Percentiles rank a stretch among this genome's conserved stretches.
phyloP scores from a whole-genome alignment of 2,113 vertebrate genomes.

The Podarcis cretensis region DNA sequence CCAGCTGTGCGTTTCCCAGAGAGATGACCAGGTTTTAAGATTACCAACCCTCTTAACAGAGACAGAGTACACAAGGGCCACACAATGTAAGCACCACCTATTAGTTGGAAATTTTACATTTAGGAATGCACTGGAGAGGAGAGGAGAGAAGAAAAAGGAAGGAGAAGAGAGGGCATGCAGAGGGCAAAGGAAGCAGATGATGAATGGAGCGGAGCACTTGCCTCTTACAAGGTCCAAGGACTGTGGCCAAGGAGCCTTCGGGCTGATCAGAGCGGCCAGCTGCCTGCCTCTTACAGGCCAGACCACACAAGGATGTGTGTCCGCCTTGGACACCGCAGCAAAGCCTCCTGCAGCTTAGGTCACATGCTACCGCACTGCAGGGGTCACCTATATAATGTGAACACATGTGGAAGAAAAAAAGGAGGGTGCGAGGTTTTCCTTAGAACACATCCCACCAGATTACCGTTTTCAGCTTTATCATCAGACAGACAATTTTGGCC shows the following conservation, averaged over 20 bases:
- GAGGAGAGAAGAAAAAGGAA: constrained; percentile 1
- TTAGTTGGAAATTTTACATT: background rate
- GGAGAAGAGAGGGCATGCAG: background rate
- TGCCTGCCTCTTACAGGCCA: constrained; percentile 94
- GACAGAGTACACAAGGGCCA: background rate
- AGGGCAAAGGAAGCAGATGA: constrained; percentile 58
- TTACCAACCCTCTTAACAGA: background rate
- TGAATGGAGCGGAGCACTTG: constrained; percentile 78
- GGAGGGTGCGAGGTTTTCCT: constrained; percentile 71
- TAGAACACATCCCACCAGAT: constrained; percentile 72
- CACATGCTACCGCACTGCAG: constrained; percentile 72
- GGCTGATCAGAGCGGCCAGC: constrained; percentile 77
- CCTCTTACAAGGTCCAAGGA: constrained; percentile 93
- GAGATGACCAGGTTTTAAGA: background rate
- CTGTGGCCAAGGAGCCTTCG: constrained; percentile 68
- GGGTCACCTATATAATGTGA: constrained; percentile 60
- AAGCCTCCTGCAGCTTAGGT: constrained; percentile 66
- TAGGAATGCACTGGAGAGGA: background rate
- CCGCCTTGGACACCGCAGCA: constrained; percentile 85
- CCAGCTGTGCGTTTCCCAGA: background rate
- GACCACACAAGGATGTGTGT: constrained; percentile 80
- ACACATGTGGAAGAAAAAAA: constrained; percentile 74
- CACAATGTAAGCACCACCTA: background rate
- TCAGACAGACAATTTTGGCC: constrained; percentile 63
- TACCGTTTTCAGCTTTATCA: constrained; percentile 43